A percentile compares a stretch with the other conserved stretches of the same genome.
These are phyloP conservation scores for Cabera pusaria DNA, from an alignment of 2,888 invertebrate species.

Conservation along the genomic window DNA sequence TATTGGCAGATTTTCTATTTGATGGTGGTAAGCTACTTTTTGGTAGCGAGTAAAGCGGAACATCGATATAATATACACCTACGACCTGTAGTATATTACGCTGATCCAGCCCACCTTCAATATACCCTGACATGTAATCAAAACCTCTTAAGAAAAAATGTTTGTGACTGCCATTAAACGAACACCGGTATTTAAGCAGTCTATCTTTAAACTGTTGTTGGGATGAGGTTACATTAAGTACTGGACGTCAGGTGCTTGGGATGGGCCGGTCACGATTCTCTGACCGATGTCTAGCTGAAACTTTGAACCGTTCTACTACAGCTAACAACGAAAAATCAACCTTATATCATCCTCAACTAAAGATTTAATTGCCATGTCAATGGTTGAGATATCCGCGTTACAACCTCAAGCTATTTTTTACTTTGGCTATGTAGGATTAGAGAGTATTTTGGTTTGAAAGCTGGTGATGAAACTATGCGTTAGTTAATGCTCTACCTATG, in stretches of 20 bases:
- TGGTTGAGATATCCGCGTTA: constrained; percentile 21
- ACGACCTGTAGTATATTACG: too few species aligned
- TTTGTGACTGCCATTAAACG: constrained; percentile 25
- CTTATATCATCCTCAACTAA: too few species aligned
- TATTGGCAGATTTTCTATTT: too few species aligned
- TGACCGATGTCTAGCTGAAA: constrained; percentile 77
- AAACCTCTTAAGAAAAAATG: constrained; percentile 14
- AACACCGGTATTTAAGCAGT: constrained; percentile 55
- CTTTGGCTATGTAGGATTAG: constrained; percentile 20
- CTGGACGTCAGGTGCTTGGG: constrained; percentile 78
- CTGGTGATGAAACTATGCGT: constrained; percentile 60
- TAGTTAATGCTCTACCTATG: constrained; percentile 79
- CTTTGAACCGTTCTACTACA: constrained; percentile 42
- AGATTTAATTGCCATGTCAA: too few species aligned
- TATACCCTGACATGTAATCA: constrained; percentile 4
- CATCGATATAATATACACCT: too few species aligned
- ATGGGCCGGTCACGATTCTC: constrained; percentile 78
- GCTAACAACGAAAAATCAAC: too few species aligned
- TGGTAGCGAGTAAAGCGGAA: too few species aligned
- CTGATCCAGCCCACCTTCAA: too few species aligned
- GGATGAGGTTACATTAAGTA: constrained; percentile 69
- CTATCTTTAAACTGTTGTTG: constrained; percentile 59
- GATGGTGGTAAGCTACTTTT: too few species aligned
- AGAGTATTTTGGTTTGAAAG: constrained; percentile 30
- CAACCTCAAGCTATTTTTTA: constrained; percentile 28